phyloP scores from a whole-genome alignment of 35 echinoderm and acorn worm genomes.

The Heliocidaris tuberculata region DNA sequence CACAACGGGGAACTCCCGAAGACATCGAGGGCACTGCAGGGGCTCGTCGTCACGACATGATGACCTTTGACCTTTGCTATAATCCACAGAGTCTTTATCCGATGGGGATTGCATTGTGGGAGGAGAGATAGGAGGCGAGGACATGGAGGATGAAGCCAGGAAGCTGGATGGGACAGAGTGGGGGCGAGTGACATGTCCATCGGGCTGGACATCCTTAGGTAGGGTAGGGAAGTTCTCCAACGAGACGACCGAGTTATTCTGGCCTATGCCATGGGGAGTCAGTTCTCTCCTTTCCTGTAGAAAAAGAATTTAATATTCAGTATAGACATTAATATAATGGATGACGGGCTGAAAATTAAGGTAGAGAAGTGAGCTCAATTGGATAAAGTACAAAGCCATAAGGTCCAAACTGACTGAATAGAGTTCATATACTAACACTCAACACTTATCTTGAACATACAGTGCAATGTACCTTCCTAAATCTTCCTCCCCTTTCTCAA shows the following conservation, averaged over 20 bases:
- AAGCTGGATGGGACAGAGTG: not conserved
- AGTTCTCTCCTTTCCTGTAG: not conserved
- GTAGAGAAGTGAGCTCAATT: too few species aligned
- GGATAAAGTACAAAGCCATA: too few species aligned
- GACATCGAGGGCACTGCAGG: conserved; percentile 63
- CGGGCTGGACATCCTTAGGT: not conserved
- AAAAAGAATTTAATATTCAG: not conserved
- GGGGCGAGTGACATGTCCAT: not conserved
- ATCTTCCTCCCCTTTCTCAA: too few species aligned
- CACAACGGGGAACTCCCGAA: conserved; percentile 38
- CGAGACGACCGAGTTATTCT: not conserved
- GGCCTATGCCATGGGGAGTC: not conserved
- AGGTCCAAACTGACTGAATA: too few species aligned
- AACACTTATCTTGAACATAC: too few species aligned
- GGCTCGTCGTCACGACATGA: conserved; percentile 29
- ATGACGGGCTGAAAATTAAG: too few species aligned
- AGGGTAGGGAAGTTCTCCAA: conserved; percentile 23
- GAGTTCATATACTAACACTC: too few species aligned
- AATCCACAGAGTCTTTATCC: not conserved
- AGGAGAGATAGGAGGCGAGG: conserved; percentile 35
- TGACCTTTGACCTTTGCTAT: not conserved
- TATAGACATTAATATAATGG: too few species aligned
- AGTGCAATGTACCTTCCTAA: too few species aligned
- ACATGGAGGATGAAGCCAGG: not conserved
- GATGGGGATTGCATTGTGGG: not conserved